Percentiles rank a stretch among this genome's conserved stretches.
Conservation (phyloP, 30 jellyfish, hydroid and myxozoan species). For the Phacellophora camtschatica region DNA sequence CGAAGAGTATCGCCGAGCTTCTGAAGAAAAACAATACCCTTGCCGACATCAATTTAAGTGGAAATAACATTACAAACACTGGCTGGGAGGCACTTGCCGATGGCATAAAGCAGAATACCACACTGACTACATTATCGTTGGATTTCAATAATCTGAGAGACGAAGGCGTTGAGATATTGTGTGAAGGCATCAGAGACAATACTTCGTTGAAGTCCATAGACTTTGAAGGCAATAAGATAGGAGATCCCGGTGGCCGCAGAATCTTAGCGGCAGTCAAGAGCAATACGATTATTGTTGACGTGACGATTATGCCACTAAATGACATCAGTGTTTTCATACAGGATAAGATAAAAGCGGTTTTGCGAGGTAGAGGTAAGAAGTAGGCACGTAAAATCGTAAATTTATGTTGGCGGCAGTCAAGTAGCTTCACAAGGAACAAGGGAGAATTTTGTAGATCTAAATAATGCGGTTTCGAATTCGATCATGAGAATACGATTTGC, state of each 20-base stretch:
- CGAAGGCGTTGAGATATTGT: slow-evolving; percentile 60
- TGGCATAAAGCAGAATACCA: slow-evolving; percentile 19
- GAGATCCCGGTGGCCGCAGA: slow-evolving; percentile 70
- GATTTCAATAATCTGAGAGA: slow-evolving; percentile 66
- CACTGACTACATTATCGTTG: slow-evolving; percentile 63
- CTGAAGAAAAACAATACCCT: slow-evolving; percentile 29
- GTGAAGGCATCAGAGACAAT: slow-evolving; percentile 69
- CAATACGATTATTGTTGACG: slow-evolving; percentile 41
- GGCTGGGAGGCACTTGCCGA: slow-evolving; percentile 75
- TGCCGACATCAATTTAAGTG: slow-evolving; percentile 52
- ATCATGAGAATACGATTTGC: too few relatives aligned
- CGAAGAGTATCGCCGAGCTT: slow-evolving; percentile 27
- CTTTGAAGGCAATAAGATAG: slow-evolving; percentile 66
- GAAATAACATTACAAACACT: not conserved
- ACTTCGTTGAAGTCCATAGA: slow-evolving; percentile 55
- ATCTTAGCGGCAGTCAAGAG: slow-evolving; percentile 54
- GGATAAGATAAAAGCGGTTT: slow-evolving; percentile 38
- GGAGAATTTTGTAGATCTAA: too few relatives aligned
- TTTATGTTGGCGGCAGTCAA: too few relatives aligned
- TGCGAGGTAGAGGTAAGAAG: slow-evolving; percentile 7
- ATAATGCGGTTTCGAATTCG: too few relatives aligned
- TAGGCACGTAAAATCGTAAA: too few relatives aligned
- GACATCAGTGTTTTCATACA: slow-evolving; percentile 42
- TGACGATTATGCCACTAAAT: slow-evolving; percentile 61
- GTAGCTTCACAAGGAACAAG: too few relatives aligned